Conservation (phyloP, 2,888 invertebrate species). For the Microctonus hyperodae region DNA sequence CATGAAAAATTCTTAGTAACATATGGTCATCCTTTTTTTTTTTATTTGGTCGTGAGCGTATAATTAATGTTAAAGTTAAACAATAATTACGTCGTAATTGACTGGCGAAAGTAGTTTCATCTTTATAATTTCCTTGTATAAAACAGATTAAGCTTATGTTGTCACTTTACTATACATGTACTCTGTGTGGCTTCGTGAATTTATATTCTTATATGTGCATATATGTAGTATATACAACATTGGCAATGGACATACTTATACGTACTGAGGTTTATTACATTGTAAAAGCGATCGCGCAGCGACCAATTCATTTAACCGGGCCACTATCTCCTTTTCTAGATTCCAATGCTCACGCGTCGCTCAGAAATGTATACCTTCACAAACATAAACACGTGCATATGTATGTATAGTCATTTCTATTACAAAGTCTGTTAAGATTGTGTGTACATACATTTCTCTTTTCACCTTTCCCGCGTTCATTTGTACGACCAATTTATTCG, state of each 20-base stretch:
- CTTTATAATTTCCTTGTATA: slow-evolving; percentile 2
- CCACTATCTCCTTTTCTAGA: slow-evolving; percentile 40
- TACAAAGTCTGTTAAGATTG: slow-evolving; percentile 10
- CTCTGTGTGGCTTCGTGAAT: slow-evolving; percentile 7
- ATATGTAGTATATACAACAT: neutral
- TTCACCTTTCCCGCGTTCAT: slow-evolving; percentile 31
- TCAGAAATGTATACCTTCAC: slow-evolving; percentile 14
- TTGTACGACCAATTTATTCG: slow-evolving; percentile 19
- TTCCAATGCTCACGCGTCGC: slow-evolving; percentile 41
- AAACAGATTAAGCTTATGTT: slow-evolving; percentile 13
- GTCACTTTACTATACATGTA: neutral
- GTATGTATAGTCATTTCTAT: neutral
- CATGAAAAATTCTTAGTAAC: slow-evolving; percentile 21
- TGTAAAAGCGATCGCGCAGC: slow-evolving; percentile 25
- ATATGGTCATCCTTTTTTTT: slow-evolving; percentile 14
- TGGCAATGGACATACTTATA: slow-evolving; percentile 8
- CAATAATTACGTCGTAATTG: slow-evolving; percentile 27
- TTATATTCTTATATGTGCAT: slow-evolving; percentile 13
- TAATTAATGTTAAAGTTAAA: slow-evolving; percentile 15
- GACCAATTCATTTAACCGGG: slow-evolving; percentile 31
- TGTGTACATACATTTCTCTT: slow-evolving; percentile 31
- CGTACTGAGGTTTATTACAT: slow-evolving; percentile 29
- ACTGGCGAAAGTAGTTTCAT: slow-evolving; percentile 24
- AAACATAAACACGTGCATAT: slow-evolving; percentile 4
- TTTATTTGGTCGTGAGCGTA: slow-evolving; percentile 28